Evolutionary conservation across 2,888 invertebrate genomes (phyloP).

Genomic region (Hetaerina titia): DNA sequence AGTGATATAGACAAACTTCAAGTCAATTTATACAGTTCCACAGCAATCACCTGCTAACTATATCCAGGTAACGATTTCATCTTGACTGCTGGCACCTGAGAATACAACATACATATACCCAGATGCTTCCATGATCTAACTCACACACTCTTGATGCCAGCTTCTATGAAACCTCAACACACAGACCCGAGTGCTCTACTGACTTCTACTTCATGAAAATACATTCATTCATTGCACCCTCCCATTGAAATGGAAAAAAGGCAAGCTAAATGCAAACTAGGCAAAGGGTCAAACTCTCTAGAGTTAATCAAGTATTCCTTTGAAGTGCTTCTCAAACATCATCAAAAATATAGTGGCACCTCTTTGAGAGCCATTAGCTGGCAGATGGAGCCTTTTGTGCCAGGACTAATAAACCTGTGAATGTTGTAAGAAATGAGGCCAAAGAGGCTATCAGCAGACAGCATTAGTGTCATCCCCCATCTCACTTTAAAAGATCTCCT

Average conservation of each 20-base stretch:
- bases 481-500: constrained; percentile 47
- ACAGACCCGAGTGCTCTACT: constrained; percentile 37
- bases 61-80: constrained; percentile 38
- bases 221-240: constrained; percentile 55
- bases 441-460: constrained; percentile 21
- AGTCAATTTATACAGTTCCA: neutral
- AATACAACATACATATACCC: constrained; percentile 19
- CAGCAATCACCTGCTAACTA: constrained; percentile 7
- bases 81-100: constrained; percentile 28
- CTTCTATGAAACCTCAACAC: constrained; percentile 42
- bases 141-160: constrained; percentile 17
- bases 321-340: constrained; percentile 65
- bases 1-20: constrained; percentile 20
- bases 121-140: constrained; percentile 40
- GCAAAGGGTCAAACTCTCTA: constrained; percentile 61
- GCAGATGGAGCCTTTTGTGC: constrained; percentile 25
- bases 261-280: constrained; percentile 63
- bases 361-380: constrained; percentile 44
- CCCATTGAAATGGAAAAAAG: constrained; percentile 54
- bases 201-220: constrained; percentile 61
- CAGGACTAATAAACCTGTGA: neutral
- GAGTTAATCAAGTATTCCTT: constrained; percentile 37
- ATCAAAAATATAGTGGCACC: constrained; percentile 63
- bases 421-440: constrained; percentile 16
- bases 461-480: constrained; percentile 11